Base-by-base conservation (phyloP, 2,797 vertebrate genomes). In the Decapterus maruadsi region DNA sequence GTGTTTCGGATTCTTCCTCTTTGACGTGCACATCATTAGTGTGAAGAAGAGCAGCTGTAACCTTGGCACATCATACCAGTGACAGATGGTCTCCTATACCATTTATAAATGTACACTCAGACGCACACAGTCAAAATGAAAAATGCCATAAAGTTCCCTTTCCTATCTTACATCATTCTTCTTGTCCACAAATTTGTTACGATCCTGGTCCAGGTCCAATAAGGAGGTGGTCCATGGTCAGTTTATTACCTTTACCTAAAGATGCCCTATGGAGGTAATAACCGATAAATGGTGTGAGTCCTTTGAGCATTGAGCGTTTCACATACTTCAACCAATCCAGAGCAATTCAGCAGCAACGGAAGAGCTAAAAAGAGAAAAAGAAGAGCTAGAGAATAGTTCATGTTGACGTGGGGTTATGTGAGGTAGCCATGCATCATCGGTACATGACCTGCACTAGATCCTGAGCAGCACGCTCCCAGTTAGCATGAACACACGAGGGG, bases 41-140 rank as follows among this genome's bases (percentile, higher is more conserved):
- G n/a, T 74, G 85, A 92, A 50, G 48, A 58, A 61, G 59, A 43
- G 66, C 81, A 88, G 87, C 92, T 90, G 84, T 40, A 60, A 46
- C 43, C 53, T 72, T 71, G 62, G 62, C 14, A 63, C 42, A 57
- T 29, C 2, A 0, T 46, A 72, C 16, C 36, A 48, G 12, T 36
- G 75, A 69, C 19, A 42, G 26, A 63, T 64, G 6, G 14, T 22
- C 34, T 80, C 38, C 79, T 54, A 66, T 57, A 58, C 36, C 17
- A 8, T 54, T n/a, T 68, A 68, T 62, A 66, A 57, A 84, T 58
- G 71, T 65, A 58, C 26, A 83, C 58, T 79, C 26, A 48, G 54
- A 71, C 13, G 68, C 20, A 58, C 50, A 64, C 16, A 62, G 7
- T 6, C 16, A 63, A 4, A 56, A 38, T 53, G n/a, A 43, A 72